Evolutionary conservation across 2,888 invertebrate genomes (phyloP), one percentile per base, ranked within the genome.

Genomic region (Brachyopa scutellaris): DNA sequence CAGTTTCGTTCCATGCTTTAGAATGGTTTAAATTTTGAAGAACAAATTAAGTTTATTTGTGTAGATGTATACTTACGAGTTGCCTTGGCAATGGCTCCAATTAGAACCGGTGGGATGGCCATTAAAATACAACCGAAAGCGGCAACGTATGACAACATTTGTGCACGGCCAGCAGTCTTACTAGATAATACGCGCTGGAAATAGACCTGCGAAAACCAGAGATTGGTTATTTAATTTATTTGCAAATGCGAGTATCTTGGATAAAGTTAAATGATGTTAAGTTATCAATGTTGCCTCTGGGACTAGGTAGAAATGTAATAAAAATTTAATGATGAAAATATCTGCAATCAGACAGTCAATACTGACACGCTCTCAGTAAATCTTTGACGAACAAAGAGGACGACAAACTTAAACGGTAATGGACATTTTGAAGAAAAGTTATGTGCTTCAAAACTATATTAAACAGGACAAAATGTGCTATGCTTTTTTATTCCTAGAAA

Each of bases 141-240:
- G 0, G 99, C 99, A 57, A 99, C 97, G 91, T 97, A 99, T 21
- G 98, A 99, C 85, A 99, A 92, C 62, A 97, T 90, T 91, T 99
- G 98, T 40, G 99, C 99, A 64, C 97, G 94, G 5, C 94, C 94
- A 0, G 99, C 98, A 0, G 97, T 96, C 92, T 97, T 98, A 88
- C 98, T 97, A 79, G 99, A 99, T 86, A 99, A 92, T 59, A 99
- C 99, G 40, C 99, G 93, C 92, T 99, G 99, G 91, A 99, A 99
- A 90, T 99, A 99, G 26, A 99, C 99, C 94, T 96, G 90, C 9
- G 86, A 69, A 17, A n/a, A n/a, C n/a, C n/a, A 15, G 21, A 11
- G 11, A 11, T 9, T 21, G 4, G 5, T 19, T 17, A 9, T 8
- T 15, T 38, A 5, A 6, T 13, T 36, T 36, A 36, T 1, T 13